phyloP scores from a whole-genome alignment of 2,113 vertebrate species.

The Etheostoma cragini region DNA sequence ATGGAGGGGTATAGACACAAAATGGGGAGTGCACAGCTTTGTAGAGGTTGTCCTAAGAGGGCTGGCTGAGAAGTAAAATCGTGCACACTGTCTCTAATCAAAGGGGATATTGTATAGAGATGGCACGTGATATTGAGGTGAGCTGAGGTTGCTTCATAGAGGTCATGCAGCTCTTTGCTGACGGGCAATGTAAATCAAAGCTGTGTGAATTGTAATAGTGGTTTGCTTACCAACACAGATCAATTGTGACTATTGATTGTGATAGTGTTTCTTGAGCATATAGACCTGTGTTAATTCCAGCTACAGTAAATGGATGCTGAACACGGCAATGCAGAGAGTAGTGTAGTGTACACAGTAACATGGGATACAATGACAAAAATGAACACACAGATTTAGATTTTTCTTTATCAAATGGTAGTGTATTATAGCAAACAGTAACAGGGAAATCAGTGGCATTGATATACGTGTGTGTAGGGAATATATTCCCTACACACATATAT shows the following conservation, averaged over 20 bases:
- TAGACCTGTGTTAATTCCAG: background rate
- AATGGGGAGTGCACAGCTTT: background rate
- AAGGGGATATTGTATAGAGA: constrained; percentile 10
- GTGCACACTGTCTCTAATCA: background rate
- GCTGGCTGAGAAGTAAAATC: constrained; percentile 15
- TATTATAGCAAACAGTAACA: background rate
- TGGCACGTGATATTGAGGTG: constrained; percentile 27
- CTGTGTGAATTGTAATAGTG: background rate
- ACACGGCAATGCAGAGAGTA: background rate
- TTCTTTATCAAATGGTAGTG: background rate
- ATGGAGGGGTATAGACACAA: background rate
- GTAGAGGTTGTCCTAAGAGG: constrained; percentile 9
- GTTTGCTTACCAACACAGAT: constrained; percentile 32
- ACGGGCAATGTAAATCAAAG: constrained; percentile 7
- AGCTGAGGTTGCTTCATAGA: constrained; percentile 25
- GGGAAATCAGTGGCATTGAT: background rate
- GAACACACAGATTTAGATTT: background rate
- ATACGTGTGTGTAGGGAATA: background rate
- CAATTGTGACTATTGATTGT: constrained; percentile 42
- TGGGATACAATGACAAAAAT: background rate
- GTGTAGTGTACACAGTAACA: background rate
- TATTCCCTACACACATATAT: constrained; percentile 5
- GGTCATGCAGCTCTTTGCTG: constrained; percentile 19
- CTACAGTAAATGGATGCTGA: constrained; percentile 7
- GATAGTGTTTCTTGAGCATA: constrained; percentile 20